Evolutionary conservation across 1,140 invertebrate species (phyloP).

Genomic region (Drosophila insularis): DNA sequence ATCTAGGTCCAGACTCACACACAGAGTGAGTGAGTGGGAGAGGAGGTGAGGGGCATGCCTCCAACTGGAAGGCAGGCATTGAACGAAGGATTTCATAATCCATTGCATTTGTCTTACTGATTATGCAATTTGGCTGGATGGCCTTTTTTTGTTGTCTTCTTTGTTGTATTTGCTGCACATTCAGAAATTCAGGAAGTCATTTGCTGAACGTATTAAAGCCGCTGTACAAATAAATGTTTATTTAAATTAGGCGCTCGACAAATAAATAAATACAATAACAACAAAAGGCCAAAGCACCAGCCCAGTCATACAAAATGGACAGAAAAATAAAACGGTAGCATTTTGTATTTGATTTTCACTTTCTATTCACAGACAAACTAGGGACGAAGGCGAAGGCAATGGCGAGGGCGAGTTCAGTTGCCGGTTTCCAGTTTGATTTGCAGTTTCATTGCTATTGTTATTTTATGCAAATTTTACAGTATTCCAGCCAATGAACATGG

Average conservation of each 20-base stretch:
- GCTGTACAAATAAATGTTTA: constrained; percentile 77
- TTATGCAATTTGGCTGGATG: constrained; percentile 65
- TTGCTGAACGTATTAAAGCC: constrained; percentile 71
- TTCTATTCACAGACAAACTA: constrained; percentile 35
- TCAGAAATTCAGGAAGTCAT: constrained; percentile 71
- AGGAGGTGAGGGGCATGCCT: not conserved
- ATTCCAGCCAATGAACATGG: constrained; percentile 24
- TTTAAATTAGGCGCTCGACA: constrained; percentile 71
- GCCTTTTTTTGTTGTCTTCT: constrained; percentile 15
- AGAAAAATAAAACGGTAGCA: constrained; percentile 64
- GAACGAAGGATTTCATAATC: constrained; percentile 79
- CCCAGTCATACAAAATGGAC: constrained; percentile 1
- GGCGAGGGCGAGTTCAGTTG: constrained; percentile 37
- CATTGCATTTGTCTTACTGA: constrained; percentile 71
- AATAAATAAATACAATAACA: constrained; percentile 59
- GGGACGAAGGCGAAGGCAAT: not conserved
- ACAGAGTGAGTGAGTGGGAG: not conserved
- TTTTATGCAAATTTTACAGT: constrained; percentile 66
- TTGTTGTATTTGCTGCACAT: constrained; percentile 16
- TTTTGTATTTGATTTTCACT: constrained; percentile 73
- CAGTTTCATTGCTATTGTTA: constrained; percentile 55
- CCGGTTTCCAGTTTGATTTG: constrained; percentile 49
- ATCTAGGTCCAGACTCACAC: constrained; percentile 30
- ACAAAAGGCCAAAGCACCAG: constrained; percentile 22
- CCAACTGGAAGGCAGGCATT: constrained; percentile 27